A percentile compares a stretch with the other conserved stretches of the same genome.
These are phyloP conservation scores for Aleiodes alternator DNA, from an alignment of 2,888 invertebrate species.

Conservation along the genomic window DNA sequence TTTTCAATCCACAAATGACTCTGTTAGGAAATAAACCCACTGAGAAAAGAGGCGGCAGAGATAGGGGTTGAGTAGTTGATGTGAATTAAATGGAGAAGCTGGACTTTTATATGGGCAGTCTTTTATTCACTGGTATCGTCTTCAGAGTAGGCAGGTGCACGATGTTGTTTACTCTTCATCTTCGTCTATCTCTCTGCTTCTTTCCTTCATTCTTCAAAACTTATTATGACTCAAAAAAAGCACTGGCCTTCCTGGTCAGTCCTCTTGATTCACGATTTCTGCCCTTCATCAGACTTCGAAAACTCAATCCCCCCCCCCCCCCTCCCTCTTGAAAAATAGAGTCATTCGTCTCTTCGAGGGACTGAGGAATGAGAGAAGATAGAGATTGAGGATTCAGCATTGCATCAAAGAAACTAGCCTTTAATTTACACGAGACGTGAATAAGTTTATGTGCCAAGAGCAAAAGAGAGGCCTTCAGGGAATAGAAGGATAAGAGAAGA, in stretches of 20 bases:
- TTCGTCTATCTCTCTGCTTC: slow-evolving; percentile 18
- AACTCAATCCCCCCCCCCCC: not conserved
- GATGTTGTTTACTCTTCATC: too few relatives aligned
- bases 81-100: too few relatives aligned
- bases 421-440: slow-evolving; percentile 29
- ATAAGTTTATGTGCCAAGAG: slow-evolving; percentile 32
- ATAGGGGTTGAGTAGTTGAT: too few relatives aligned
- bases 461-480: slow-evolving; percentile 10
- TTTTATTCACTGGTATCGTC: too few relatives aligned
- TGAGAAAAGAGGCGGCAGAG: too few relatives aligned
- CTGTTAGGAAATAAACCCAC: too few relatives aligned
- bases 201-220: slow-evolving; percentile 18
- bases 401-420: slow-evolving; percentile 33
- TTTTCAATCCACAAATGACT: too few relatives aligned
- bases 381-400: slow-evolving; percentile 15
- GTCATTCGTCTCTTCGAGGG: slow-evolving; percentile 6
- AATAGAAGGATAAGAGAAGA: not conserved
- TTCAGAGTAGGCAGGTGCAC: too few relatives aligned
- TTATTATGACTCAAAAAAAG: not conserved
- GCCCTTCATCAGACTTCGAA: not conserved
- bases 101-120: too few relatives aligned
- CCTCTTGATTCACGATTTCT: not conserved
- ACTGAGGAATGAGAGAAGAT: not conserved
- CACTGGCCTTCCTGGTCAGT: too few relatives aligned
- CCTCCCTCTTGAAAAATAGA: not conserved